Conservation (phyloP, 2,113 vertebrate species). For the Muntiacus muntjak region DNA sequence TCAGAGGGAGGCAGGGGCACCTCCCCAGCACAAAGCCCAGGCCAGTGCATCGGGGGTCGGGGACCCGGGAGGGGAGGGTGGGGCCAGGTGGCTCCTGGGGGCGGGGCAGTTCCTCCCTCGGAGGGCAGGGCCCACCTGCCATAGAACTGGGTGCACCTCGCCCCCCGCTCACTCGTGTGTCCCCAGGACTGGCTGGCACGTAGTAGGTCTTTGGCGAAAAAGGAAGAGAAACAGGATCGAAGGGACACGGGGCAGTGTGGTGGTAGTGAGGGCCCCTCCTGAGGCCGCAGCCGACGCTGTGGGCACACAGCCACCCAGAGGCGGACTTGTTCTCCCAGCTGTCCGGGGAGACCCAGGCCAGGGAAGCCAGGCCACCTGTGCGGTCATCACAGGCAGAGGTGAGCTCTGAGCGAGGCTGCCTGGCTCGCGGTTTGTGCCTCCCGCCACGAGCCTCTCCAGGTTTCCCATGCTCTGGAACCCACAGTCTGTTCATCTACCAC, state of each 20-base stretch:
- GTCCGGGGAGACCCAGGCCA: too few relatives aligned
- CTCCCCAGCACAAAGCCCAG: accelerated
- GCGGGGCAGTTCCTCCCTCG: accelerated
- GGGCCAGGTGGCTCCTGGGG: background rate
- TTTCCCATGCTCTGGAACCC: accelerated
- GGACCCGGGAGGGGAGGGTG: background rate
- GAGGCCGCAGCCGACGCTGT: accelerated
- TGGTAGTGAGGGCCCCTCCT: background rate
- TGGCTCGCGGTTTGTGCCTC: accelerated
- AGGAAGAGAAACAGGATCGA: accelerated
- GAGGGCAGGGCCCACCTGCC: background rate
- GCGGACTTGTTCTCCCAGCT: accelerated
- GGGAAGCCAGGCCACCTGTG: background rate
- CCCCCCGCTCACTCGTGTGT: background rate
- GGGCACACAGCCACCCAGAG: accelerated
- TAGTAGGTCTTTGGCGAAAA: background rate
- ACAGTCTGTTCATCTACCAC: accelerated
- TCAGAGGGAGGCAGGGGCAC: background rate
- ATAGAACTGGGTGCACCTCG: too few relatives aligned
- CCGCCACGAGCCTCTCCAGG: accelerated
- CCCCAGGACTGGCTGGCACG: accelerated
- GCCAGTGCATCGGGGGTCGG: accelerated
- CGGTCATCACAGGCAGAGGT: background rate
- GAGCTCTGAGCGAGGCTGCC: too few relatives aligned
- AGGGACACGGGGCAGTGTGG: accelerated